These are phyloP conservation scores for Sus cebifrons DNA, from an alignment of 2,797 vertebrate genomes.

Conservation along the genomic window DNA sequence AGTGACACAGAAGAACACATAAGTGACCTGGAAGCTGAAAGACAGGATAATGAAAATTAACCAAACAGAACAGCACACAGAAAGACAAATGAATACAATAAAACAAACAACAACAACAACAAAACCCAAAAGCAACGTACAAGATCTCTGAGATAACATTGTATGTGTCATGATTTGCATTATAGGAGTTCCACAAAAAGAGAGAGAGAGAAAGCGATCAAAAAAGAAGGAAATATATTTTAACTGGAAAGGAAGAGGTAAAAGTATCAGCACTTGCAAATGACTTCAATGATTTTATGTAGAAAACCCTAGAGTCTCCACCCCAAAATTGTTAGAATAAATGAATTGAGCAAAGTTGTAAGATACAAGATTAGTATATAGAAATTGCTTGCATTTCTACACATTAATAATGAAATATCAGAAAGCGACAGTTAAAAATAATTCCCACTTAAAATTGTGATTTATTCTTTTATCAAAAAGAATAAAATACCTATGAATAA, in stretches of 20 bases:
- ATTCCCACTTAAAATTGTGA: neutral
- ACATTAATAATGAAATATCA: neutral
- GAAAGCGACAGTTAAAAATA: neutral
- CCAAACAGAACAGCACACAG: too few species aligned
- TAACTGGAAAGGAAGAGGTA: neutral
- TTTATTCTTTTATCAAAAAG: neutral
- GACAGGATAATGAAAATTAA: too few species aligned
- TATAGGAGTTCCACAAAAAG: too few species aligned
- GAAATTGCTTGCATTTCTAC: neutral
- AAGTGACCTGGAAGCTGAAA: too few species aligned
- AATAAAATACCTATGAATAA: neutral
- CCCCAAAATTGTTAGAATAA: neutral
- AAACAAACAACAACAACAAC: too few species aligned
- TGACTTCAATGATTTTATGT: neutral
- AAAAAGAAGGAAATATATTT: neutral
- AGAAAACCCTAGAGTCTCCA: neutral
- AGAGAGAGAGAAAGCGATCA: too few species aligned
- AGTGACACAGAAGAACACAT: too few species aligned
- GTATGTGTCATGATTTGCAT: too few species aligned
- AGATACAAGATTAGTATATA: neutral
- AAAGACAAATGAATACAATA: too few species aligned
- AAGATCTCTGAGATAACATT: too few species aligned
- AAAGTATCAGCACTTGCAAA: neutral
- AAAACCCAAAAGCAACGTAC: too few species aligned
- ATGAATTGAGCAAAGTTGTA: neutral